These are phyloP conservation scores for Fragum fragum DNA, from an alignment of 2,888 invertebrate genomes.

Conservation along the genomic window DNA sequence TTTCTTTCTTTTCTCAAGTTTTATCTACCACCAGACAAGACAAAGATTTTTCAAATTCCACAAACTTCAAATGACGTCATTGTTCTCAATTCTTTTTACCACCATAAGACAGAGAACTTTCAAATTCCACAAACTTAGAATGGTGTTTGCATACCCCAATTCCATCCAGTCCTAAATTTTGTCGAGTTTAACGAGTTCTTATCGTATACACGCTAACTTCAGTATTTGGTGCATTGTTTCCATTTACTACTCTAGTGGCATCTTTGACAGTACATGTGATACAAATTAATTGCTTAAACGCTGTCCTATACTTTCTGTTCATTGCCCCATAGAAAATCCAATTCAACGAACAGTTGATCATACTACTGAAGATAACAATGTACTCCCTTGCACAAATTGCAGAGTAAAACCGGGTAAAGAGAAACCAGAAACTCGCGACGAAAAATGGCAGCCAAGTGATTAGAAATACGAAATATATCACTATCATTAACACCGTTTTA, in stretches of 20 bases:
- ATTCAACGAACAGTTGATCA: not conserved
- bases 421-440: not conserved
- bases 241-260: not conserved
- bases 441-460: not conserved
- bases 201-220: too few species aligned
- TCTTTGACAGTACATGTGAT: not conserved
- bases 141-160: too few species aligned
- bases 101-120: too few species aligned
- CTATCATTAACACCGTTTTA: not conserved
- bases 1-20: too few species aligned
- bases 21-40: too few species aligned
- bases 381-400: not conserved
- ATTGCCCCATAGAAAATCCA: not conserved
- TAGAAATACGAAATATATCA: not conserved
- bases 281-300: not conserved
- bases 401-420: not conserved
- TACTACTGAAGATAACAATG: not conserved
- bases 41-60: too few species aligned
- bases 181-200: too few species aligned
- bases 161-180: too few species aligned
- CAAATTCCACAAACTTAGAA: too few species aligned
- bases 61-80: too few species aligned
- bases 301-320: not conserved
- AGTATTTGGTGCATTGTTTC: not conserved
- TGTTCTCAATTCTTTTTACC: too few species aligned